phyloP scores from a whole-genome alignment of 2,888 invertebrate species.

The Morpho helenor region DNA sequence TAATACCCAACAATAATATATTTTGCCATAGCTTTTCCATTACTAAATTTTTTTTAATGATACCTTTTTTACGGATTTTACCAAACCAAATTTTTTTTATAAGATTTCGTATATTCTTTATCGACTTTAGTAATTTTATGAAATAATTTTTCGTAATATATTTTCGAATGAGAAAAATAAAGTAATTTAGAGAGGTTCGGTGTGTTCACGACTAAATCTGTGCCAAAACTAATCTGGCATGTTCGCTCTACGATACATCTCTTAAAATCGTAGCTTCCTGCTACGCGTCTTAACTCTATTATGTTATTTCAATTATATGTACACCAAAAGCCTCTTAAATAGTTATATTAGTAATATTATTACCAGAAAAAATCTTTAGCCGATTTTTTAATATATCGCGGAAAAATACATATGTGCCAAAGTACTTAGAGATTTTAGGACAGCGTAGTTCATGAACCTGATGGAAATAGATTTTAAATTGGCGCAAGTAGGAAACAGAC shows the following conservation, averaged over 20 bases:
- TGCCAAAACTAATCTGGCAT: conserved; percentile 18
- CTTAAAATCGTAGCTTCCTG: conserved; percentile 14
- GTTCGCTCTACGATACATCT: conserved; percentile 16
- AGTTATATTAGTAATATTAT: too few relatives aligned
- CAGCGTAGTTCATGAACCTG: conserved; percentile 8
- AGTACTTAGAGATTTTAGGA: not conserved
- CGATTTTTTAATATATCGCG: too few relatives aligned
- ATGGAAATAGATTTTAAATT: conserved; percentile 9
- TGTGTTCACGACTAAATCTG: conserved; percentile 17
- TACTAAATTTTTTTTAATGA: conserved; percentile 7
- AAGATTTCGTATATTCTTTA: not conserved
- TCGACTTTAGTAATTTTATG: too few relatives aligned
- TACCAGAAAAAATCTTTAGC: too few relatives aligned
- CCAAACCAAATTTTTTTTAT: not conserved
- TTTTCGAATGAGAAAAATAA: too few relatives aligned
- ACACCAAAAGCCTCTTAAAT: too few relatives aligned
- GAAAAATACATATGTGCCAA: not conserved
- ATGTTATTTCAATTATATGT: too few relatives aligned
- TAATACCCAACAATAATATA: conserved; percentile 23
- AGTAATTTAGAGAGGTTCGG: conserved; percentile 1
- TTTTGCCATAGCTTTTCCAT: conserved; percentile 37
- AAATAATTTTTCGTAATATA: too few relatives aligned
- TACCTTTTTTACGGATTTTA: not conserved
- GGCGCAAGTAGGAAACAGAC: conserved; percentile 18
- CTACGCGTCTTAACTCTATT: conserved; percentile 13